Percentiles rank a stretch among this genome's conserved stretches.
These are phyloP conservation scores for Aix galericulata DNA, from an alignment of 2,113 vertebrate genomes.

Conservation along the genomic window DNA sequence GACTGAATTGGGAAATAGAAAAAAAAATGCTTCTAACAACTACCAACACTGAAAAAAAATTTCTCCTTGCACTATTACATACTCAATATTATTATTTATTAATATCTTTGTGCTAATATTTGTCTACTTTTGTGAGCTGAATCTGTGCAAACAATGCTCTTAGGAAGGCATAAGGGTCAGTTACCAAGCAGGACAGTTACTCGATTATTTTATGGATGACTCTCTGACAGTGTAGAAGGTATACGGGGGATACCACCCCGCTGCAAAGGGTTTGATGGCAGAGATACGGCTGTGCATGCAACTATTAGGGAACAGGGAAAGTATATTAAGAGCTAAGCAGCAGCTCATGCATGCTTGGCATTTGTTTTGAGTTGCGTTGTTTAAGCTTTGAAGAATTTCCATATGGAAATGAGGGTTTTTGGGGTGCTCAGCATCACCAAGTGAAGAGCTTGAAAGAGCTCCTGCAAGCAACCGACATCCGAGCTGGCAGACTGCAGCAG, in stretches of 20 bases:
- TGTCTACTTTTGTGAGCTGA: background rate
- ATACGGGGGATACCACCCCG: background rate
- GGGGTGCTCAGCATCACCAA: background rate
- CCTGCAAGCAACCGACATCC: background rate
- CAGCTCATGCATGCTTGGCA: background rate
- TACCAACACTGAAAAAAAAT: background rate
- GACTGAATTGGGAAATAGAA: background rate
- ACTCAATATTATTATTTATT: background rate
- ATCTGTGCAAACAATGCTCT: background rate
- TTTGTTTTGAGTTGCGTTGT: fast-evolving
- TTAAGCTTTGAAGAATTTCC: background rate
- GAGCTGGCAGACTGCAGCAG: background rate
- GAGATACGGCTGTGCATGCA: background rate
- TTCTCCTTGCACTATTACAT: background rate
- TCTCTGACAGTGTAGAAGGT: background rate
- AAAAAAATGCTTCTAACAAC: background rate
- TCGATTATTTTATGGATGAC: background rate
- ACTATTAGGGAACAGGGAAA: background rate
- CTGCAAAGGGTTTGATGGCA: background rate
- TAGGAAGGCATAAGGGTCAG: background rate
- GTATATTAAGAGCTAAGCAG: background rate
- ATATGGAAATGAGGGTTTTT: background rate
- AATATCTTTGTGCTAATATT: background rate
- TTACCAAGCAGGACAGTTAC: background rate
- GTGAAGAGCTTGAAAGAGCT: too few species aligned